Evolutionary conservation across 2,797 vertebrate species (phyloP).

Genomic region (Crocodylus rhombifer): DNA sequence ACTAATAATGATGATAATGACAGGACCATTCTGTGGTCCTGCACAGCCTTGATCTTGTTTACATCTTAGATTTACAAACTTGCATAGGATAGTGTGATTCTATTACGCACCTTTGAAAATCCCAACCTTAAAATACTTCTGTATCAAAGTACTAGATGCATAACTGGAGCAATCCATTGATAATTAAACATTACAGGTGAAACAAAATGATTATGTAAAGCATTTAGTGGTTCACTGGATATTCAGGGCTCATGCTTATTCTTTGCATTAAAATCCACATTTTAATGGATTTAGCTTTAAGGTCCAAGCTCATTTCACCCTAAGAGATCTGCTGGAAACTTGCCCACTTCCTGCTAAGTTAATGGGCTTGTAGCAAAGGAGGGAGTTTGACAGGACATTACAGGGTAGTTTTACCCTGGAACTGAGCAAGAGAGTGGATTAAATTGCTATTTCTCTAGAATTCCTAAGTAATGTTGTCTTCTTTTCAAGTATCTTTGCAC

Average conservation of each 20-base stretch:
- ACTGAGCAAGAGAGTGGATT: neutral
- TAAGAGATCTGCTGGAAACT: slow-evolving; percentile 45
- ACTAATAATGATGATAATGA: neutral
- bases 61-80: neutral
- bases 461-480: slow-evolving; percentile 1
- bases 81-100: neutral
- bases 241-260: neutral
- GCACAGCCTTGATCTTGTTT: neutral
- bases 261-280: neutral
- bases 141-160: neutral
- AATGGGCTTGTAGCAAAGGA: slow-evolving; percentile 24
- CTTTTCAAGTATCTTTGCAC: neutral
- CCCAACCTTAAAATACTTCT: neutral
- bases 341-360: slow-evolving; percentile 41
- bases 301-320: slow-evolving; percentile 24
- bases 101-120: neutral
- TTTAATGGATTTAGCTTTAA: slow-evolving; percentile 20
- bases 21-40: neutral
- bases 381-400: neutral
- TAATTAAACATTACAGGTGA: slow-evolving; percentile 36
- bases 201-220: slow-evolving; percentile 38
- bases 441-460: slow-evolving; percentile 9
- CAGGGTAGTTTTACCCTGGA: slow-evolving; percentile 2
- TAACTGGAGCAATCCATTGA: neutral
- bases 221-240: slow-evolving; percentile 1